Evolutionary conservation across 2,888 invertebrate genomes (phyloP).

Genomic region (Electrophaes corylata): DNA sequence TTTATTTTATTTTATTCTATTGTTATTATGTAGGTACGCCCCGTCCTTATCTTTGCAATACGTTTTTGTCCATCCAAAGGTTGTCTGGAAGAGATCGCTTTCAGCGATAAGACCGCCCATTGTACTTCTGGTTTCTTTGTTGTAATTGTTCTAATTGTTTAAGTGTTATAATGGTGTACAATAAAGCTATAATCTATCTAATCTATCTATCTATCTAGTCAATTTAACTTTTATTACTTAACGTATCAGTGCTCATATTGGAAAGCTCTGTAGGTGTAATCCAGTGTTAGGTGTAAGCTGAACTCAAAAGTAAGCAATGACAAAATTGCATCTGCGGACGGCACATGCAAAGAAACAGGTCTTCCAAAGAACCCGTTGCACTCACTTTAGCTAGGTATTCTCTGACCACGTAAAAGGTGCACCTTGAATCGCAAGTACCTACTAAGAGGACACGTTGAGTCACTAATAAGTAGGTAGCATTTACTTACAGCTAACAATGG

Average conservation of each 20-base stretch:
- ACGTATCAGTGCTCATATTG: slow-evolving; percentile 6
- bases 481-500: slow-evolving; percentile 31
- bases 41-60: too few relatives aligned
- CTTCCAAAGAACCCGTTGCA: slow-evolving; percentile 23
- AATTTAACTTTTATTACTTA: slow-evolving; percentile 25
- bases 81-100: too few relatives aligned
- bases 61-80: too few relatives aligned
- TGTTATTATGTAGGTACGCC: too few relatives aligned
- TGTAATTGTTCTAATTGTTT: too few relatives aligned
- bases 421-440: slow-evolving; percentile 28
- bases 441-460: slow-evolving; percentile 37
- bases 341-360: slow-evolving; percentile 27
- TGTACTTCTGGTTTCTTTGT: too few relatives aligned
- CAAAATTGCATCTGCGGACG: slow-evolving; percentile 18
- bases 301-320: slow-evolving; percentile 16
- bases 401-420: slow-evolving; percentile 31
- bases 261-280: slow-evolving; percentile 21
- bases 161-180: too few relatives aligned
- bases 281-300: slow-evolving; percentile 12
- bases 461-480: slow-evolving; percentile 16
- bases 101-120: too few relatives aligned
- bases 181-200: too few relatives aligned
- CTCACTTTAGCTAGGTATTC: slow-evolving; percentile 30
- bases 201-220: not conserved
- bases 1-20: too few relatives aligned